Percentiles rank a stretch among this genome's conserved stretches.
phyloP scores from a whole-genome alignment of 1,140 invertebrate genomes.

The Platyura marginata region DNA sequence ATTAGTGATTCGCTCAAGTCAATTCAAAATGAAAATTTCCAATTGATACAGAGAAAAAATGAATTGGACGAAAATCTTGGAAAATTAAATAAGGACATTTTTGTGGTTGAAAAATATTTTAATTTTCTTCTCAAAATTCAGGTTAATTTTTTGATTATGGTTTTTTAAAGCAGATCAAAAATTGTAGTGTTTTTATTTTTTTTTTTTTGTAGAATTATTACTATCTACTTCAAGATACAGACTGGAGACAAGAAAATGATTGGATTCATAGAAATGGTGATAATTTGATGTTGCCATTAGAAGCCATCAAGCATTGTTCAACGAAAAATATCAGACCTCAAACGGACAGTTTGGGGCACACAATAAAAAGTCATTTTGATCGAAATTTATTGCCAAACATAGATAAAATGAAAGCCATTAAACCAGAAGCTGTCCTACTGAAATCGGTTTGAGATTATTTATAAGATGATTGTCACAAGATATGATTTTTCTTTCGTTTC shows the following conservation, averaged over 20 bases:
- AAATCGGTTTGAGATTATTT: neutral
- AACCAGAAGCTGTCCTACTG: neutral
- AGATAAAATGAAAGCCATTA: conserved; percentile 1
- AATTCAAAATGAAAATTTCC: too few species aligned
- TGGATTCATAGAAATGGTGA: conserved; percentile 1
- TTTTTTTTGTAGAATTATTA: conserved; percentile 2
- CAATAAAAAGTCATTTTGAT: conserved; percentile 2
- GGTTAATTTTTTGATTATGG: too few species aligned
- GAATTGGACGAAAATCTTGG: neutral
- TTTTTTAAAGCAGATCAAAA: too few species aligned
- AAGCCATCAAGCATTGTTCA: neutral
- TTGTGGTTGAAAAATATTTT: neutral
- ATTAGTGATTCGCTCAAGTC: neutral
- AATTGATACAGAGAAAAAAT: too few species aligned
- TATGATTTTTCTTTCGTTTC: too few species aligned
- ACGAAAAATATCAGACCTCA: conserved; percentile 1
- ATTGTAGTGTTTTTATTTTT: neutral
- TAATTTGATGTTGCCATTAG: neutral
- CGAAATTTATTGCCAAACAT: neutral
- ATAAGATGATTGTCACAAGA: too few species aligned
- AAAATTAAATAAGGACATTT: neutral
- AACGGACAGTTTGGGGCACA: neutral
- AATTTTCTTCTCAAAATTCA: neutral
- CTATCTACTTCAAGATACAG: neutral
- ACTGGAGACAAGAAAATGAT: conserved; percentile 1